Base-by-base conservation (phyloP, 2,888 invertebrate species). In the Mamestra brassicae region DNA sequence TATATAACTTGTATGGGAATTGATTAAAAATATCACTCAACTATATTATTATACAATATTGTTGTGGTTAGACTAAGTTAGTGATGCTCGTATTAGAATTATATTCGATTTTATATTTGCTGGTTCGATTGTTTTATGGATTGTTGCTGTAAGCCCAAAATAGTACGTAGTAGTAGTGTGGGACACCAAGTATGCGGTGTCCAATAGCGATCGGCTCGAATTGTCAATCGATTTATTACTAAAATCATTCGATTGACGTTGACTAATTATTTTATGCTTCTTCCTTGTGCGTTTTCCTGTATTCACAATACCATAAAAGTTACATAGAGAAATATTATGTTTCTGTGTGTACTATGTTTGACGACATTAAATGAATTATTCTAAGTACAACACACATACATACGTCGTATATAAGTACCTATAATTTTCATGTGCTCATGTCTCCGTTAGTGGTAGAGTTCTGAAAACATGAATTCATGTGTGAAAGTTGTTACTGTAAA, bases 221-320 rank as follows among this genome's bases (percentile, higher is more conserved):
- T 36, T 17, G 5, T 13, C 26, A 42, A 65, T 76, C 55, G 47
- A 76, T 64, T 4, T 52, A 78, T 47, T 60, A 75, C 52, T 42
- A 34, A 71, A 50, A 36, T 26, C 42, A 38, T 63, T 38, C 55
- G 72, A 80, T 76, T 45, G 11, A 15, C 61, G 77, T 45, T 81
- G 65, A 81, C 52, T 81, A 61, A 81, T 75, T 65, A 26, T 45
- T 57, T 60, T 34, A 61, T 36, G 50, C n/a, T 57, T 17, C 50
- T 57, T 78, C 77, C 77, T 74, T 42, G 13, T 62, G 34, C 3
- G 1, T 76, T 78, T 81, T 62, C 78, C 76, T 57, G 61, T 66
- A 42, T 55, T 45, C 11, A 55, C 36, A 45, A 13, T 62, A 55
- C 52, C 55, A 55, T 15, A 45, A 62, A 74, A 57, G 26, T 26